phyloP scores from a whole-genome alignment of 1,140 invertebrate species.

The Dryas iulia region DNA sequence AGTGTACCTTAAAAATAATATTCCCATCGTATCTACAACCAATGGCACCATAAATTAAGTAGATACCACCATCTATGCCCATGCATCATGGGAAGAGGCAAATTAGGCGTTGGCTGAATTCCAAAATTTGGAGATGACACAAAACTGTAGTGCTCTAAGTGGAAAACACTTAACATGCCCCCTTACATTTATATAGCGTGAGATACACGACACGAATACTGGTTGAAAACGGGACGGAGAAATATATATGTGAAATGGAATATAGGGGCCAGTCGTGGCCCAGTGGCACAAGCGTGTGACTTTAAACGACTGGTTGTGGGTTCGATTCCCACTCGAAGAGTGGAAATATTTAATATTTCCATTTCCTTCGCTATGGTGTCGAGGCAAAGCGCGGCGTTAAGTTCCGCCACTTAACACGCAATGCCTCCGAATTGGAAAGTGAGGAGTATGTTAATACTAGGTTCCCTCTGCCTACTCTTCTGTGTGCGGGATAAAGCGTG shows the following conservation, averaged over 20 bases:
- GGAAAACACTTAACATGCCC: constrained; percentile 6
- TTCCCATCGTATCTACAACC: background rate
- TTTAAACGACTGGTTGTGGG: too few relatives aligned
- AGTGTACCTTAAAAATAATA: background rate
- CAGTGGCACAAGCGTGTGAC: too few relatives aligned
- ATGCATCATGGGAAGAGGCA: background rate
- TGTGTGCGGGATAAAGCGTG: too few relatives aligned
- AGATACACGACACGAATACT: background rate
- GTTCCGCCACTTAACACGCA: too few relatives aligned
- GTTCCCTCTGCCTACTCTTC: too few relatives aligned
- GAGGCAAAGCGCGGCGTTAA: too few relatives aligned
- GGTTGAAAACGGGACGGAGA: background rate
- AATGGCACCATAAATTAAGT: background rate
- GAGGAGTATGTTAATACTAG: too few relatives aligned
- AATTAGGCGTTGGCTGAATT: background rate
- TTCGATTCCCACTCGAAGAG: too few relatives aligned
- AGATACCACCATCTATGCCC: background rate
- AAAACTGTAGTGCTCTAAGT: constrained; percentile 1
- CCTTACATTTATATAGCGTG: constrained; percentile 1
- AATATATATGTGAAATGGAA: background rate
- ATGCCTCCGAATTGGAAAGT: too few relatives aligned
- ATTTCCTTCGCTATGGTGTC: too few relatives aligned
- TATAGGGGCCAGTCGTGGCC: too few relatives aligned
- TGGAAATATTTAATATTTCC: too few relatives aligned
- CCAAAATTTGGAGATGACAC: constrained; percentile 13